Evolutionary conservation across 2,113 vertebrate species (phyloP), one percentile per base, ranked within the genome.

Genomic region (Cyrtonyx montezumae): DNA sequence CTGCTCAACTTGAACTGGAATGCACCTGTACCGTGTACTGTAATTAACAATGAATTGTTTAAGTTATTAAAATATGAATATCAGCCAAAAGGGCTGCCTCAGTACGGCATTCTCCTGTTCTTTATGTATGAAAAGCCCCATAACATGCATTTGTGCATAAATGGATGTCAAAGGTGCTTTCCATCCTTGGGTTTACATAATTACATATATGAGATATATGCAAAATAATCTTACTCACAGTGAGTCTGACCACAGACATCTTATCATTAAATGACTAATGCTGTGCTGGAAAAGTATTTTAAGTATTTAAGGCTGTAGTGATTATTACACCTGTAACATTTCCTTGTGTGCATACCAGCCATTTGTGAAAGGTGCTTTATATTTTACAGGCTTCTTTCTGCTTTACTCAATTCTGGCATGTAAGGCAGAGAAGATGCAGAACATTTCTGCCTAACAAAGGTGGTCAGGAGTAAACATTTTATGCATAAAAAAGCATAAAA

Each of bases 141-240:
- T 26, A 59, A 58, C 42, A 46, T 6, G 5, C 3, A 32, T 83
- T 84, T 82, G 65, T 61, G 67, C 19, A 42, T 56, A 58, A 56
- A 65, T 21, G 25, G 51, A 89, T 53, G 30, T 66, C 58, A 89
- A 96, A 88, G 26, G 83, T 82, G 36, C 87, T 91, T 81, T 86
- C 87, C 63, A 88, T 40, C 43, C 30, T 25, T 56, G 30, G 18
- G 36, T 87, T 92, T 76, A 30, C 30, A 7, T 87, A 95, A 76
- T 65, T 34, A 74, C 15, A 6, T 4, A 16, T 4, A 16, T 30
- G 13, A 84, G 68, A 36, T n/a, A 65, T 85, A 36, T 32, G 22
- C 45, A 37, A 46, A 67, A 55, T n/a, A 74, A 88, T 46, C 55
- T 40, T 34, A 11, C 51, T 55, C 7, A 48, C 28, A 13, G 32